Base-by-base conservation (phyloP, 2,888 invertebrate genomes). In the Hoplodrina ambigua region DNA sequence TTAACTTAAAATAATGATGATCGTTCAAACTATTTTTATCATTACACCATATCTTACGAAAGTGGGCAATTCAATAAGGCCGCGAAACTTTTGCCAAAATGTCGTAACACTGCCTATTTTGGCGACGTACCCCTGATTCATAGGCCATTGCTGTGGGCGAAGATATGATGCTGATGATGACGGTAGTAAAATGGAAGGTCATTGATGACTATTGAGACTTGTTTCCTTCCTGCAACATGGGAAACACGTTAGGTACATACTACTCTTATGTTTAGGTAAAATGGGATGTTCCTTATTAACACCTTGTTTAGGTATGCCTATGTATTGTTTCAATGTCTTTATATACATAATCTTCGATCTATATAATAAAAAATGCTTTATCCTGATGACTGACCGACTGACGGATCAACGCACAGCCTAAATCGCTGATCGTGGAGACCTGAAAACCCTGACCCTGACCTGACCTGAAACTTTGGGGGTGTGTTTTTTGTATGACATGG, bases 51-150 rank as follows among this genome's bases (percentile, higher is more conserved):
- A 54, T 46, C 55, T 76, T 63, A 30, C 59, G 17, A 66, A 69
- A 69, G 30, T 59, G 7, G 8, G 49, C 20, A 65, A 66, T 65
- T 64, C 30, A 69, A 56, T 53, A 62, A 58, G 33, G 68, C 60
- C 19, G 54, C 37, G 44, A 59, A 19, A 15, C 37, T 63, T 75
- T 69, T 72, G n/a, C 62, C 64, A 58, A 44, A 72, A 33, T 74
- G 68, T 65, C 50, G 75, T 68, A 78, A 80, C 64, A 49, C 54
- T n/a, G 52, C 79, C 72, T 72, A 76, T 72, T 85, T 81, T 67
- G 60, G 71, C 7, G 56, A 62, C 50, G 37, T 61, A 78, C 78
- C 62, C 70, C 80, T 84, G 85, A 85, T 78, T 85, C 83, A 83
- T 72, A 68, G 17, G 37, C 62, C 52, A 60, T n/a, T 52, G 56